Conservation (phyloP, 2,888 invertebrate genomes). For the Anoncus sp. region DNA sequence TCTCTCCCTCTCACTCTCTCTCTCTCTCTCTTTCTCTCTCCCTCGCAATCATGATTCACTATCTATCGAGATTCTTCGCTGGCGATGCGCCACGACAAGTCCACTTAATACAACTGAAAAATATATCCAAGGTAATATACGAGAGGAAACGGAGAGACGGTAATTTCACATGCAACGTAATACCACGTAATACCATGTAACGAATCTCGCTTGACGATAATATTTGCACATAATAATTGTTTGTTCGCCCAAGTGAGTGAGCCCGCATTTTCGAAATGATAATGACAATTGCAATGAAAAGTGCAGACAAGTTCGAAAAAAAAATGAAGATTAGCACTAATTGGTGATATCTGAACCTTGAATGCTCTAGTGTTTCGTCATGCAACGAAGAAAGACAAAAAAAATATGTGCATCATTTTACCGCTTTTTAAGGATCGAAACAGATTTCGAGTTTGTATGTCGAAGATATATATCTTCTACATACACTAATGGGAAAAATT, state of each 20-base stretch:
- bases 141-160: not conserved
- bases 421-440: not conserved
- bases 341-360: not conserved
- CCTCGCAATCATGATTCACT: slow-evolving; percentile 28
- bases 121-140: not conserved
- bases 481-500: too few species aligned
- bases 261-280: too few species aligned
- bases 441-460: not conserved
- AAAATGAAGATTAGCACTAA: slow-evolving; percentile 6
- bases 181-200: too few species aligned
- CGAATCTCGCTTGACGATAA: slow-evolving; percentile 9
- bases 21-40: too few species aligned
- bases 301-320: not conserved
- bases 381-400: not conserved
- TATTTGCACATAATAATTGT: slow-evolving; percentile 35
- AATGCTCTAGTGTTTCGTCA: slow-evolving; percentile 37
- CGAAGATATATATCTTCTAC: too few species aligned
- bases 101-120: slow-evolving; percentile 29
- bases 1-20: slow-evolving; percentile 1
- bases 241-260: slow-evolving; percentile 17
- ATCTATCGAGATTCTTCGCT: slow-evolving; percentile 32
- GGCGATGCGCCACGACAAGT: slow-evolving; percentile 18
- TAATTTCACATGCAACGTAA: not conserved
- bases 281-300: not conserved
- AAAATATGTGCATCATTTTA: slow-evolving; percentile 1